phyloP scores from a whole-genome alignment of 2,797 vertebrate species.

The Schizopygopsis malacanthus region DNA sequence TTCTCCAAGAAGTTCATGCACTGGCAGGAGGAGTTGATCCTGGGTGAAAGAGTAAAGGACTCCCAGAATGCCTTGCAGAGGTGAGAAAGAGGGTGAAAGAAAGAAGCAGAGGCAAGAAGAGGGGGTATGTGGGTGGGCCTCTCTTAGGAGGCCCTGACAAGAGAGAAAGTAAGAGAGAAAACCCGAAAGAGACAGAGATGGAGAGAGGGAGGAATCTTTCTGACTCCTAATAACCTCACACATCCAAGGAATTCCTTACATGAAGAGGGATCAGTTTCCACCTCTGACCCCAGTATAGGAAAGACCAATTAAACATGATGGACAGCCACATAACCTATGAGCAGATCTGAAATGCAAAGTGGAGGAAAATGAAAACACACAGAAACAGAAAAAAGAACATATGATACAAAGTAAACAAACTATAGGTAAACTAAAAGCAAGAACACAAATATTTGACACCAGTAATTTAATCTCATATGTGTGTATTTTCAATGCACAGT shows the following conservation, averaged over 20 bases:
- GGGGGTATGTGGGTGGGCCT: slow-evolving; percentile 33
- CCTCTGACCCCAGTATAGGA: slow-evolving; percentile 68
- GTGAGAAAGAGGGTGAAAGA: slow-evolving; percentile 72
- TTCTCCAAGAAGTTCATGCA: slow-evolving; percentile 99
- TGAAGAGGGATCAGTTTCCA: slow-evolving; percentile 71
- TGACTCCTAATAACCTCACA: slow-evolving; percentile 71
- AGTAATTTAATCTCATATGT: not conserved
- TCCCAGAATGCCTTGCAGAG: slow-evolving; percentile 87
- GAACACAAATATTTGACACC: not conserved
- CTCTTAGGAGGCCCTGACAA: slow-evolving; percentile 6
- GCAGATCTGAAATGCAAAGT: slow-evolving; percentile 61
- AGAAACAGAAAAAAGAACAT: slow-evolving; percentile 43
- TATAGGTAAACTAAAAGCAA: slow-evolving; percentile 38
- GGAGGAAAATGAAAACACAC: slow-evolving; percentile 36
- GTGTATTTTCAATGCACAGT: slow-evolving; percentile 44
- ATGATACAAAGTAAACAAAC: slow-evolving; percentile 48
- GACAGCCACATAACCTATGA: slow-evolving; percentile 70
- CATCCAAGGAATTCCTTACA: slow-evolving; percentile 73
- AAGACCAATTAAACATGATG: slow-evolving; percentile 76
- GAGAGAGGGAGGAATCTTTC: slow-evolving; percentile 58
- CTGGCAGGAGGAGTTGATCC: slow-evolving; percentile 97
- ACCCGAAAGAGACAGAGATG: slow-evolving; percentile 16
- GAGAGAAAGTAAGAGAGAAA: slow-evolving; percentile 26
- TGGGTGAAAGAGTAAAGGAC: slow-evolving; percentile 88
- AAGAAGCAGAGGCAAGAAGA: slow-evolving; percentile 27